These are phyloP conservation scores for Axis porcinus DNA, from an alignment of 2,113 vertebrate species.

Conservation along the genomic window DNA sequence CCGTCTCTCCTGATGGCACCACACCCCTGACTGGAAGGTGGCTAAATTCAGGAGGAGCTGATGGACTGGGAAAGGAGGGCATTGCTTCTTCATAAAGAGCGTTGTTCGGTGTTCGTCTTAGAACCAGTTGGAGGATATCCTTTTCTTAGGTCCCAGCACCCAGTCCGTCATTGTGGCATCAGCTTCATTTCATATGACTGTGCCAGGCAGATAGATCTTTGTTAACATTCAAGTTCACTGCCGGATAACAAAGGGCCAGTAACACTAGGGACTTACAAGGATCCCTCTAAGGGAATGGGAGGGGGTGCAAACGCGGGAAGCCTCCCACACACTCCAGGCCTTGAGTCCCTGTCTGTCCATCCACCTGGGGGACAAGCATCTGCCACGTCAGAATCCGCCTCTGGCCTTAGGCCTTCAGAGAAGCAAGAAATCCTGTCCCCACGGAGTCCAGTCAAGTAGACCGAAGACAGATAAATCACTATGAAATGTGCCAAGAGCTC, in stretches of 20 bases:
- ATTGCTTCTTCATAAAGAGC: not conserved
- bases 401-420: not conserved
- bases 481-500: not conserved
- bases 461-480: not conserved
- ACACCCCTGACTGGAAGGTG: not conserved
- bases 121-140: not conserved
- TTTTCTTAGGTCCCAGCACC: not conserved
- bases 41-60: not conserved
- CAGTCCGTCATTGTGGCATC: not conserved
- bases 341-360: not conserved
- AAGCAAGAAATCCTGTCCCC: not conserved
- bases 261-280: not conserved
- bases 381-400: not conserved
- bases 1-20: not conserved
- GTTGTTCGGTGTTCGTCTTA: not conserved
- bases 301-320: not conserved
- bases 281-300: not conserved
- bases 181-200: not conserved
- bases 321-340: not conserved
- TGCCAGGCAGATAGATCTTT: not conserved
- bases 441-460: not conserved
- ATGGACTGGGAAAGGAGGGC: not conserved
- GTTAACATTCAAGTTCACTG: not conserved
- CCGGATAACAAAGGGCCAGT: not conserved
- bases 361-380: not conserved